These are phyloP conservation scores for Clarias gariepinus DNA, from an alignment of 2,113 vertebrate species.

Conservation along the genomic window DNA sequence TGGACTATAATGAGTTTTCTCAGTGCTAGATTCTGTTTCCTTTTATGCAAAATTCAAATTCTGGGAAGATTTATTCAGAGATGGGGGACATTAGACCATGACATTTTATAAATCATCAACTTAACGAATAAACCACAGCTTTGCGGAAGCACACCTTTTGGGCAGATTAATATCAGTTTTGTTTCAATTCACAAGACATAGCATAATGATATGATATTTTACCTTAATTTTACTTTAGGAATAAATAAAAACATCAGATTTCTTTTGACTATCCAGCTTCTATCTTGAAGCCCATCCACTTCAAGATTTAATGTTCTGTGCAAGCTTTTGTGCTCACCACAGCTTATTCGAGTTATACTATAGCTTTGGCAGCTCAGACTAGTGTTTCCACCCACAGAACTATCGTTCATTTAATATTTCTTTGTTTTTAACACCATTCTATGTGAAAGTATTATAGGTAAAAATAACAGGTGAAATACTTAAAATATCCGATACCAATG, in stretches of 20 bases:
- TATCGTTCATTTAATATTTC: neutral
- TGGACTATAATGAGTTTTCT: neutral
- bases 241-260: neutral
- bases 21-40: neutral
- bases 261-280: too few species aligned
- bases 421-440: neutral
- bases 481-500: neutral
- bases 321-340: neutral
- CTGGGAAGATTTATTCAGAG: slow-evolving; percentile 11
- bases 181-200: neutral
- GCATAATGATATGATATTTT: too few species aligned
- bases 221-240: neutral
- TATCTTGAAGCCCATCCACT: neutral
- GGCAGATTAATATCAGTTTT: neutral
- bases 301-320: neutral
- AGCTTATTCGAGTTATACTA: neutral
- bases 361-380: neutral
- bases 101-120: slow-evolving; percentile 38
- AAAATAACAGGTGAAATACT: neutral
- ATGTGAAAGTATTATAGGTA: neutral
- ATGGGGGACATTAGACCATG: neutral
- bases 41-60: slow-evolving; percentile 34
- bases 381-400: neutral
- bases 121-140: slow-evolving; percentile 12
- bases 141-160: slow-evolving; percentile 2